Base-by-base conservation (phyloP, 2,888 invertebrate species). In the Athrips mouffetella region DNA sequence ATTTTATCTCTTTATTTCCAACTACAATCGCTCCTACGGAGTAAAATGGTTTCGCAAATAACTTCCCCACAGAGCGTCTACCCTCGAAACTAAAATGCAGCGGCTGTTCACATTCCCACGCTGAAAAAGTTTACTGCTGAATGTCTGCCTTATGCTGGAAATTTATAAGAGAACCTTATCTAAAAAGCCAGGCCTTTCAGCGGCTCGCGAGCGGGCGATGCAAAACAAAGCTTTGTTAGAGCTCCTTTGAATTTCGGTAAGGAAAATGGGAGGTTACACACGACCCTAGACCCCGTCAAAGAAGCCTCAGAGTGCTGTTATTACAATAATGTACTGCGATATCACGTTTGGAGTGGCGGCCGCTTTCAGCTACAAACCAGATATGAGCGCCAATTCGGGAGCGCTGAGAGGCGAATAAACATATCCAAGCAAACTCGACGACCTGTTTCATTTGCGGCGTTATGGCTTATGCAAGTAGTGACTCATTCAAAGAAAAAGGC, bases 201-300 rank as follows among this genome's bases (percentile, higher is more conserved):
- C 73, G 71, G 80, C 77, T 78, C 76, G 71, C 63, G 69, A 76
- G 77, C 78, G 76, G 71, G 79, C 80, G 79, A 84, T 81, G 86
- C 83, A 85, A 86, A 87, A 86, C 84, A 87, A 87, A 84, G 86
- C 86, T 84, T 87, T 86, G 86, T 82, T 79, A 73, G 75, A 73
- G 73, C 79, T 80, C 79, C 86, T 88, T 87, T 88, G 85, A 86
- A 86, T 85, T 88, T 88, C 64, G 85, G 84, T 77, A 77, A 80
- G 81, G 86, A 86, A 86, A 86, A 87, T 85, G 83, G 84, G 81
- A 80, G 85, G 84, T 81, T 84, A 81, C 82, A 82, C 77, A 80
- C 76, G 74, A 70, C 69, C 73, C 49, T 67, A 62, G 67, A 62
- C 65, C 63, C 72, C 73, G 73, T 86, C 86, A 87, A 84, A 87